Base-by-base conservation (phyloP, 2,113 vertebrate genomes). In the Macaca mulatta region DNA sequence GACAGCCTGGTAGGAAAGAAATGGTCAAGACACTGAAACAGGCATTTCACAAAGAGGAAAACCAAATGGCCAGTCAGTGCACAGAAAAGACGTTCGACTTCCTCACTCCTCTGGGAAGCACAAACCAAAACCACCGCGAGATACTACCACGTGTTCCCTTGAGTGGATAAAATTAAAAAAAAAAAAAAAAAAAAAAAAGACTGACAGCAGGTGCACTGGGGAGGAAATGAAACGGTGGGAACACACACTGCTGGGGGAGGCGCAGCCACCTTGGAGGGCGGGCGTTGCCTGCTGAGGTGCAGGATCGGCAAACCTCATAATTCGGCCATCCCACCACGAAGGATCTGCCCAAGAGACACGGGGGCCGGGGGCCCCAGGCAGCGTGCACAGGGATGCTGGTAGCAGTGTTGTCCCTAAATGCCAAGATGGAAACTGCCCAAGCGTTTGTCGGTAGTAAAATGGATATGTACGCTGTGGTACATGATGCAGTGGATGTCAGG, bases 341-440 rank as follows among this genome's bases (percentile, higher is more conserved):
- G 57, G 12, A n/a, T 16, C 11, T 30, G 35, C 35, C 74, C 3
- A 3, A 23, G 45, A 69, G 61, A 5, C 7, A 17, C 13, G n/a
- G 64, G 23, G 6, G 13, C 64, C 32, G 5, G 10, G 22, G 16
- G 22, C 14, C 43, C 35, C 25, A 4, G 6, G 32, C 27, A 14
- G 30, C 10, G 12, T 1, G 0, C n/a, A 35, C 9, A 2, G 1
- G 35, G 18, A 27, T 10, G 59, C 23, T 20, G 3, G 3, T 2
- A 20, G 57, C 14, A 7, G 59, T 50, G 4, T 17, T 14, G 12
- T 25, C 75, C 43, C 50, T 20, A 3, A 48, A 30, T 22, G n/a
- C 25, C 75, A 6, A 27, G 17, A 38, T 13, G 22, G 57, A 27
- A 90, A 67, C 35, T 3, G 25, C 6, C 11, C 52, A 25, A 55